Percentiles rank a stretch among this genome's conserved stretches.
These are phyloP conservation scores for Dusona sp. DNA, from an alignment of 2,888 invertebrate species.

Conservation along the genomic window DNA sequence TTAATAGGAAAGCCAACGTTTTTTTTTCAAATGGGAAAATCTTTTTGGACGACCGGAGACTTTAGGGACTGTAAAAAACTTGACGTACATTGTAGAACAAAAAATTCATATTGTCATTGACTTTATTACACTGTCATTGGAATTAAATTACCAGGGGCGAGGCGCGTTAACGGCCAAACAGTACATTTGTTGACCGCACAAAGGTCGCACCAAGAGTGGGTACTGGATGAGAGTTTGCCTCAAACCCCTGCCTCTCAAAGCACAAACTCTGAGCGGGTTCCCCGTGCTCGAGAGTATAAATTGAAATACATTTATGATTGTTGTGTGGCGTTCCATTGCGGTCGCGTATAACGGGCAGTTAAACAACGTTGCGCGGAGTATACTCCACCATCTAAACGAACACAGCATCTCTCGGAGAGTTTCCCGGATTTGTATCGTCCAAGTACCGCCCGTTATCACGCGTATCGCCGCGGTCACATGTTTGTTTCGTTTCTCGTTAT, in stretches of 20 bases:
- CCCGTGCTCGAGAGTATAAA: slow-evolving; percentile 33
- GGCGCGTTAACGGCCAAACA: slow-evolving; percentile 19
- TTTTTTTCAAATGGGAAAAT: neutral
- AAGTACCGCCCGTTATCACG: slow-evolving; percentile 22
- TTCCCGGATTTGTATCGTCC: slow-evolving; percentile 36
- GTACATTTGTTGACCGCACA: slow-evolving; percentile 27
- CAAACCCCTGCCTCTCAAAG: slow-evolving; percentile 11
- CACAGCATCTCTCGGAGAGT: slow-evolving; percentile 1
- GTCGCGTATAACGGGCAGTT: slow-evolving; percentile 49
- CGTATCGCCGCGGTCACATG: slow-evolving; percentile 3
- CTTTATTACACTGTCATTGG: neutral
- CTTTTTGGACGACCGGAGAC: neutral
- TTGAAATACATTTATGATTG: slow-evolving; percentile 57
- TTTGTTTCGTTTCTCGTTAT: slow-evolving; percentile 1
- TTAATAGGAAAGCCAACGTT: neutral
- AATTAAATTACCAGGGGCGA: slow-evolving; percentile 7
- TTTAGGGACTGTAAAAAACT: neutral
- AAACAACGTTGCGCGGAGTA: slow-evolving; percentile 36
- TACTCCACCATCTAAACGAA: slow-evolving; percentile 32
- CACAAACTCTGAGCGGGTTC: slow-evolving; percentile 10
- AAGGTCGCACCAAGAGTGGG: slow-evolving; percentile 75
- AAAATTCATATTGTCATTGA: neutral
- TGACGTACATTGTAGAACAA: neutral
- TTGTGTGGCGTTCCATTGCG: slow-evolving; percentile 49
- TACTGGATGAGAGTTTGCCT: slow-evolving; percentile 76